Base-by-base conservation (phyloP, 2,113 vertebrate species). In the Apodemus sylvaticus region DNA sequence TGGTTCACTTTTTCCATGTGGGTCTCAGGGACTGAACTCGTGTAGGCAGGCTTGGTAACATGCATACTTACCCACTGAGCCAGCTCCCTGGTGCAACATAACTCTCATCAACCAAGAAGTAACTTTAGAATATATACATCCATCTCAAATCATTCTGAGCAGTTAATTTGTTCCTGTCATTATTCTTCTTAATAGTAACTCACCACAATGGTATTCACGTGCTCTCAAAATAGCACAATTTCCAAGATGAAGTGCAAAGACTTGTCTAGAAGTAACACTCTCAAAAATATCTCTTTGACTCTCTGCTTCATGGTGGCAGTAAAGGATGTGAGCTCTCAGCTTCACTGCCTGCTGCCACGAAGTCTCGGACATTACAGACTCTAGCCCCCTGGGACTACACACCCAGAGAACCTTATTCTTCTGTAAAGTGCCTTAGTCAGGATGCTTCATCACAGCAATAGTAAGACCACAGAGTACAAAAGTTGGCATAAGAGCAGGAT, bases 91-190 rank as follows among this genome's bases (percentile, higher is more conserved):
- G 83, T 31, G 42, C 29, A 66, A 86, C 60, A 36, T 68, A 66
- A 86, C 62, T 86, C 66, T 86, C 87, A 82, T 62, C 74, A 91
- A 79, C 62, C 62, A 93, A 91, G 9, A 85, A 86, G 82, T 73
- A 39, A 93, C 91, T 91, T 91, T 45, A 64, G 58, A 94, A 95
- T 16, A n/a, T 42, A 83, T 64, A 77, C n/a, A 90, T 64, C 77
- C 68, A 90, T 26, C 58, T 26, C 58, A 92, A 83, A 85, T 93
- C 39, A 74, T 58, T 83, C 60, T 76, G 42, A 91, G 36, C 17
- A 96, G 24, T 62, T 93, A 85, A 53, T 82, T 31, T 94, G 3
- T 45, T n/a, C 10, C 55, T 78, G 82, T 83, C 9, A 74, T 60
- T 68, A 45, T 53, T 20, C 39, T 39, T 87, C 31, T 91, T 88